A percentile compares a stretch with the other conserved stretches of the same genome.
Conservation (phyloP, 2,888 invertebrate genomes). For the Lasioglossum lativentre region DNA sequence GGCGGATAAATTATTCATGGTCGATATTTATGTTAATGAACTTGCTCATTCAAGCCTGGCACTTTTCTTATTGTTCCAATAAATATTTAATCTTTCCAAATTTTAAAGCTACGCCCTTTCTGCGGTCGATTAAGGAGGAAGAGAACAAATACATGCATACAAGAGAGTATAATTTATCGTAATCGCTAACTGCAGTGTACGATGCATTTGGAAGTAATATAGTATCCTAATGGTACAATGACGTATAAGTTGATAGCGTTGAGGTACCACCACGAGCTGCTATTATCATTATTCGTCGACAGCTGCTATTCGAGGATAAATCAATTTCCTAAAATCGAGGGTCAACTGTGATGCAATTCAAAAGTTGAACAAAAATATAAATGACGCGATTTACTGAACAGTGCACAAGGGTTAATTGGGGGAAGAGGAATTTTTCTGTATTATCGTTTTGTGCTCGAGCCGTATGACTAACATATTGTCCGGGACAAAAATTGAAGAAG, state of each 20-base stretch:
- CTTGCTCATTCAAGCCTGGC: not conserved
- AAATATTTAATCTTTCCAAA: not conserved
- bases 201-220: too few relatives aligned
- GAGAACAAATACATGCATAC: too few relatives aligned
- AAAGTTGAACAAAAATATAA: not conserved
- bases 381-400: not conserved
- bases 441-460: not conserved
- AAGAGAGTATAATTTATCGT: too few relatives aligned
- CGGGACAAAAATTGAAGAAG: not conserved
- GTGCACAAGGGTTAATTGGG: not conserved
- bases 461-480: not conserved
- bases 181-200: too few relatives aligned
- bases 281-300: too few relatives aligned
- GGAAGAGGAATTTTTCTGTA: not conserved
- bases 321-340: not conserved
- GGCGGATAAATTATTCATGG: not conserved
- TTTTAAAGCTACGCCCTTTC: too few relatives aligned
- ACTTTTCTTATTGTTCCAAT: not conserved
- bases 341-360: not conserved
- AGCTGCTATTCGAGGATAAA: not conserved
- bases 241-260: too few relatives aligned
- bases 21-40: not conserved
- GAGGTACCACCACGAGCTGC: too few relatives aligned
- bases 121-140: too few relatives aligned
- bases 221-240: too few relatives aligned